Percentiles rank a stretch among this genome's conserved stretches.
Evolutionary conservation across 2,113 vertebrate genomes (phyloP).

Genomic region (Bufo bufo): DNA sequence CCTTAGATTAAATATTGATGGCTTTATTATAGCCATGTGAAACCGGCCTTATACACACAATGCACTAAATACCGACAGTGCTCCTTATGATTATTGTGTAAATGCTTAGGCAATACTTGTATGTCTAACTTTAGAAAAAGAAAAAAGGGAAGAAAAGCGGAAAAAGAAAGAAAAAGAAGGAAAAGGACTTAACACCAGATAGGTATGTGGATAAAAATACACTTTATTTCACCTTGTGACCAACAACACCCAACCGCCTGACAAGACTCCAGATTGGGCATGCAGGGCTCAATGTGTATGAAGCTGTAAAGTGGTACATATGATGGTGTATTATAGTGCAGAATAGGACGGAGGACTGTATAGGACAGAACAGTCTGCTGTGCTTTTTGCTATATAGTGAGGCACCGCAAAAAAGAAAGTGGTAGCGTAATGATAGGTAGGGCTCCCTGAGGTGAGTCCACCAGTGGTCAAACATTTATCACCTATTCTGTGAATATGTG

Average conservation of each 20-base stretch:
- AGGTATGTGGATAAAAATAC: slow-evolving; percentile 68
- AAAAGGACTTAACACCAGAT: slow-evolving; percentile 77
- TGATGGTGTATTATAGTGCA: no score
- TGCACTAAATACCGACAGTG: neutral
- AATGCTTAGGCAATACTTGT: neutral
- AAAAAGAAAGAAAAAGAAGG: slow-evolving; percentile 72
- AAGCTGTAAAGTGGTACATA: no score
- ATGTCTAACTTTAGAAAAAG: slow-evolving; percentile 64
- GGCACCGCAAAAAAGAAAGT: no score
- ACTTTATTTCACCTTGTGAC: no score
- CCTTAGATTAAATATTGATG: no score
- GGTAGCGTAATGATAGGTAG: no score
- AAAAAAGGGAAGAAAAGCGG: slow-evolving; percentile 64
- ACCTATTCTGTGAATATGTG: no score
- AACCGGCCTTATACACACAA: neutral
- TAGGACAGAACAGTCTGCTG: no score
- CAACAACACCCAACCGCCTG: neutral
- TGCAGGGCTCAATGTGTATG: neutral
- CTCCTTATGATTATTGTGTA: neutral
- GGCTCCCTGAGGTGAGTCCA: no score
- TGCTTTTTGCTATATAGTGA: no score
- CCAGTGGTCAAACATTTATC: no score
- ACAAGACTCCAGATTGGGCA: neutral
- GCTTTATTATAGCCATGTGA: neutral
- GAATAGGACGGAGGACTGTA: no score